A percentile compares a stretch with the other conserved stretches of the same genome.
phyloP scores from a whole-genome alignment of 2,113 vertebrate species.

The Boleophthalmus pectinirostris region DNA sequence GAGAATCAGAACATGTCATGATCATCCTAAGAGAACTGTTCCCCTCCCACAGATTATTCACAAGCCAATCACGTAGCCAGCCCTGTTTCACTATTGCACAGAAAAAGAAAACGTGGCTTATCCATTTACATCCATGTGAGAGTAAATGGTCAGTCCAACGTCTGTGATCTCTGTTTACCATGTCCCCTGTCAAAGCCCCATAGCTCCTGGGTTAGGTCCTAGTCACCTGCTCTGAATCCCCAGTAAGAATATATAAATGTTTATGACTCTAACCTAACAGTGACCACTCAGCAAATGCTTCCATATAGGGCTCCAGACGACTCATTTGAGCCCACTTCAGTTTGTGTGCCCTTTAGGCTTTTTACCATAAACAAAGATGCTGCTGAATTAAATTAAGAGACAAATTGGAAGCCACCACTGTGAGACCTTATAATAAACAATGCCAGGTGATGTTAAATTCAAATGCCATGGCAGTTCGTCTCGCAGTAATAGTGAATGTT shows the following conservation, averaged over 20 bases:
- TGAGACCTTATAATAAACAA: constrained; percentile 47
- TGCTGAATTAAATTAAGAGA: constrained; percentile 45
- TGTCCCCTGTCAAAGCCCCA: not conserved
- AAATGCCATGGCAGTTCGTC: constrained; percentile 16
- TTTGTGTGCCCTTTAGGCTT: constrained; percentile 52
- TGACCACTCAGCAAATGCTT: not conserved
- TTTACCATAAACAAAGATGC: constrained; percentile 57
- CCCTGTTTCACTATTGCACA: not conserved
- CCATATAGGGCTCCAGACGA: constrained; percentile 21
- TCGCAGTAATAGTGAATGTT: constrained; percentile 17
- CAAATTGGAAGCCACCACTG: constrained; percentile 37
- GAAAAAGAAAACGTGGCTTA: not conserved
- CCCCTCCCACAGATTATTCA: not conserved
- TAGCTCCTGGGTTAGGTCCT: not conserved
- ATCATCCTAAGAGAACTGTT: not conserved
- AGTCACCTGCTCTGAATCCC: not conserved
- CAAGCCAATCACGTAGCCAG: not conserved
- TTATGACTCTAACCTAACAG: constrained; percentile 33
- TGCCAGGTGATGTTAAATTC: constrained; percentile 43
- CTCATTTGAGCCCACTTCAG: constrained; percentile 69
- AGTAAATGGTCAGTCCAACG: not conserved
- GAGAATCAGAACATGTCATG: not conserved
- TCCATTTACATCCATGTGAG: not conserved
- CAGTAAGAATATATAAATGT: constrained; percentile 26
- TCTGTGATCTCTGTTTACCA: not conserved